These are phyloP conservation scores for Porites lutea DNA, from an alignment of 64 coral and sea anemone species.

Conservation along the genomic window DNA sequence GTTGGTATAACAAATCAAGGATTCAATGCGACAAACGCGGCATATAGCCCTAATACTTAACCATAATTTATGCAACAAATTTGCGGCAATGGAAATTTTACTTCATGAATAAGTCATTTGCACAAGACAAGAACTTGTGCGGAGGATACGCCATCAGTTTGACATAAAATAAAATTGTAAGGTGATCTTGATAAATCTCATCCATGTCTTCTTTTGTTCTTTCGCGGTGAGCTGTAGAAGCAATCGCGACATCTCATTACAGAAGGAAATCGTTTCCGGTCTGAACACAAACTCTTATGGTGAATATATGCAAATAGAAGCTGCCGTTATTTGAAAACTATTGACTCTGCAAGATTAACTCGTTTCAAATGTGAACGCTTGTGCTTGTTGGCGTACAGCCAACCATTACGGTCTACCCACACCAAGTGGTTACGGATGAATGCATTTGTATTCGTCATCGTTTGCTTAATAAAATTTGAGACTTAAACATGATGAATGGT, in stretches of 20 bases:
- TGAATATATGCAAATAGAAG: no score
- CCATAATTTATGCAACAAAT: neutral
- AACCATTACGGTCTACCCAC: neutral
- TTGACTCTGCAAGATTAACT: no score
- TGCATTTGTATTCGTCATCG: slow-evolving; percentile 21
- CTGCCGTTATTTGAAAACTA: no score
- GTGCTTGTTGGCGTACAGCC: neutral
- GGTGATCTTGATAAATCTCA: neutral
- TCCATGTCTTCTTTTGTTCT: neutral
- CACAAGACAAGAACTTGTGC: neutral
- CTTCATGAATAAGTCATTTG: slow-evolving; percentile 12
- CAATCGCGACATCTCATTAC: no score
- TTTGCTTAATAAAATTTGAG: slow-evolving; percentile 3
- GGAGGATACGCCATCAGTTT: neutral
- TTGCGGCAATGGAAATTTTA: neutral
- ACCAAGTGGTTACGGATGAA: slow-evolving; percentile 9
- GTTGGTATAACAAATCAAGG: neutral
- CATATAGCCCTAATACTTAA: no score
- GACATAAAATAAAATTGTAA: neutral
- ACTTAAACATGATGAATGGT: neutral
- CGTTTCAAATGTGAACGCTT: no score
- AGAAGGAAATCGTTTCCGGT: neutral
- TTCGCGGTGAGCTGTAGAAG: neutral
- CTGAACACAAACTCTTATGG: neutral
- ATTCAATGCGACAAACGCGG: neutral